Evolutionary conservation across 2,797 vertebrate genomes (phyloP).

Genomic region (Darevskia mixta): DNA sequence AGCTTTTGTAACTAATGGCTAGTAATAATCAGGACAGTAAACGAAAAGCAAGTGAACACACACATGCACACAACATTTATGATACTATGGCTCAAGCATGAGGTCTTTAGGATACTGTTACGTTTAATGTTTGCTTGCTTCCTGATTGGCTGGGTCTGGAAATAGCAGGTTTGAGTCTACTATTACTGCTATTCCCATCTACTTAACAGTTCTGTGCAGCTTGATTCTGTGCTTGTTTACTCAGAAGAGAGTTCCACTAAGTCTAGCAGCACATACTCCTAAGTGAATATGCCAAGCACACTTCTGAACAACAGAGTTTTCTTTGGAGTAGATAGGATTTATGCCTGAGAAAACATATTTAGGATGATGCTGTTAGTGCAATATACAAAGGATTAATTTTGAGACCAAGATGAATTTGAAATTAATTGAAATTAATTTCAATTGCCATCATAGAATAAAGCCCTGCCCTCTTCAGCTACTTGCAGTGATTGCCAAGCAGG

Average conservation of each 20-base stretch:
- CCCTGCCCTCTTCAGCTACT: background rate
- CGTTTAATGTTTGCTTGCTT: background rate
- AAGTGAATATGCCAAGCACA: background rate
- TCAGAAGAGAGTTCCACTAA: background rate
- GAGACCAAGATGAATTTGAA: background rate
- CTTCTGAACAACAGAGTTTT: constrained; percentile 19
- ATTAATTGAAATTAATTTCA: background rate
- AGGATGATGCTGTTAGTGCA: background rate
- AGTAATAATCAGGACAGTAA: background rate
- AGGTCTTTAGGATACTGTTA: background rate
- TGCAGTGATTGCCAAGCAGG: background rate
- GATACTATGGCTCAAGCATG: background rate
- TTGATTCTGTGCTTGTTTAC: background rate
- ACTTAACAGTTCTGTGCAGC: background rate
- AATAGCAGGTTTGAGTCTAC: background rate
- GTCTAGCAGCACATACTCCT: background rate
- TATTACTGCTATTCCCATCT: background rate
- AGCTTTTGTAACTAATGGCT: background rate
- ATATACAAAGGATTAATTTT: background rate
- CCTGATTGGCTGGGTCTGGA: background rate
- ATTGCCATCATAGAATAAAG: background rate
- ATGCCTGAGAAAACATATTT: background rate
- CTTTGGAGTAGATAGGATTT: constrained; percentile 17
- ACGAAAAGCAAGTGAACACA: background rate
- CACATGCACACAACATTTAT: background rate